These are phyloP conservation scores for Laothoe populi DNA, from an alignment of 2,888 invertebrate genomes.

Conservation along the genomic window DNA sequence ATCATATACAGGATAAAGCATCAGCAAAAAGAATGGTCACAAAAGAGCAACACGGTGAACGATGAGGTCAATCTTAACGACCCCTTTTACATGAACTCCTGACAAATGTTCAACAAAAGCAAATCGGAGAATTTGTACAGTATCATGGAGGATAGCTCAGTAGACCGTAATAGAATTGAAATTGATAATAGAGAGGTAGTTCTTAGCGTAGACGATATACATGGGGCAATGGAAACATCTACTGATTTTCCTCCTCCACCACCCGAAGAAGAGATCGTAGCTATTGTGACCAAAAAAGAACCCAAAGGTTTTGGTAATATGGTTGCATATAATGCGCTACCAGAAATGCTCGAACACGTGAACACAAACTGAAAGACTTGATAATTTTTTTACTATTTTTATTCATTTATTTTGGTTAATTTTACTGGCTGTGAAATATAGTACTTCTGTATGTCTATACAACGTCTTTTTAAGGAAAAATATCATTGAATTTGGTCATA, in stretches of 20 bases:
- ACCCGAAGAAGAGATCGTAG: slow-evolving; percentile 78
- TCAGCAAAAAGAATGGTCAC: slow-evolving; percentile 86
- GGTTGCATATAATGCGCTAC: slow-evolving; percentile 81
- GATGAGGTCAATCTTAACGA: slow-evolving; percentile 87
- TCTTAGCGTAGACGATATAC: slow-evolving; percentile 79
- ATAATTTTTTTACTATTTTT: slow-evolving; percentile 32
- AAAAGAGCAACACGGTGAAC: slow-evolving; percentile 86
- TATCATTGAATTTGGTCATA: slow-evolving; percentile 51
- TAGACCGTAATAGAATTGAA: slow-evolving; percentile 77
- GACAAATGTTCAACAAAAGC: slow-evolving; percentile 88
- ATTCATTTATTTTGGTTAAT: slow-evolving; percentile 42
- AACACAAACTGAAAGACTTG: slow-evolving; percentile 60
- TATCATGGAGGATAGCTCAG: slow-evolving; percentile 80
- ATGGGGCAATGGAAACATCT: slow-evolving; percentile 62
- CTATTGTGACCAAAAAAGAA: slow-evolving; percentile 81
- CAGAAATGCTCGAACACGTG: slow-evolving; percentile 80
- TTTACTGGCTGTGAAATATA: slow-evolving; percentile 61
- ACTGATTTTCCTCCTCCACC: slow-evolving; percentile 73
- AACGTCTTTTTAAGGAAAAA: slow-evolving; percentile 33
- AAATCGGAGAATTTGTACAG: slow-evolving; percentile 85
- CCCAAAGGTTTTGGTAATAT: slow-evolving; percentile 78
- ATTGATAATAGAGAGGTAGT: slow-evolving; percentile 81
- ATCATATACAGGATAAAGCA: slow-evolving; percentile 93
- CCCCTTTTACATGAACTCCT: slow-evolving; percentile 89
- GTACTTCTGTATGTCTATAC: slow-evolving; percentile 29